Percentiles rank a stretch among this genome's conserved stretches.
These are phyloP conservation scores for Pachycephus smyrnensis DNA, from an alignment of 2,888 invertebrate genomes.

Conservation along the genomic window DNA sequence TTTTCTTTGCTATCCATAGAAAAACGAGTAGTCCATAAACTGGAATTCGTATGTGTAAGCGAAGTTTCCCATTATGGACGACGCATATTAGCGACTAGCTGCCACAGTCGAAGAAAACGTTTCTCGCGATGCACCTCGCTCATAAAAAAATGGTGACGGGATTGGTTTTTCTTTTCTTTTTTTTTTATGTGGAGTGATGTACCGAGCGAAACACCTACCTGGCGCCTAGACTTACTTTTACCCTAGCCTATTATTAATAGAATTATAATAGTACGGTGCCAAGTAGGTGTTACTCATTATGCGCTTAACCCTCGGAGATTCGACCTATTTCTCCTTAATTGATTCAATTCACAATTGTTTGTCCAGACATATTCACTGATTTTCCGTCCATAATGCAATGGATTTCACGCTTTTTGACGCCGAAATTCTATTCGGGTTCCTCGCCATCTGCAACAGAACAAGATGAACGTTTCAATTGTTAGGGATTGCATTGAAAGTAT, in stretches of 20 bases:
- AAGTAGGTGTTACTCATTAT: constrained; percentile 42
- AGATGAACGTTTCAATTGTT: neutral
- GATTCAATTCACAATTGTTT: constrained; percentile 16
- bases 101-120: neutral
- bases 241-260: constrained; percentile 45
- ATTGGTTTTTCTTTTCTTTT: constrained; percentile 1
- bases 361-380: constrained; percentile 20
- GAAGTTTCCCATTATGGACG: neutral
- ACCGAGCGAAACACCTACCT: constrained; percentile 38
- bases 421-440: constrained; percentile 48
- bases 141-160: constrained; percentile 3
- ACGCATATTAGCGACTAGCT: neutral
- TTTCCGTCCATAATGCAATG: constrained; percentile 19
- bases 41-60: neutral
- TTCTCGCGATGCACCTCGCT: neutral
- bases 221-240: constrained; percentile 38
- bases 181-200: neutral
- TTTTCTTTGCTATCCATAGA: neutral
- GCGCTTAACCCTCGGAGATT: constrained; percentile 17
- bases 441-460: constrained; percentile 41
- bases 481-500: neutral
- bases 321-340: neutral
- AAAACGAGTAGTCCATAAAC: neutral
- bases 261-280: constrained; percentile 46
- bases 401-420: constrained; percentile 17